These are phyloP conservation scores for Gavialis gangeticus DNA, from an alignment of 2,113 vertebrate species.

Conservation along the genomic window DNA sequence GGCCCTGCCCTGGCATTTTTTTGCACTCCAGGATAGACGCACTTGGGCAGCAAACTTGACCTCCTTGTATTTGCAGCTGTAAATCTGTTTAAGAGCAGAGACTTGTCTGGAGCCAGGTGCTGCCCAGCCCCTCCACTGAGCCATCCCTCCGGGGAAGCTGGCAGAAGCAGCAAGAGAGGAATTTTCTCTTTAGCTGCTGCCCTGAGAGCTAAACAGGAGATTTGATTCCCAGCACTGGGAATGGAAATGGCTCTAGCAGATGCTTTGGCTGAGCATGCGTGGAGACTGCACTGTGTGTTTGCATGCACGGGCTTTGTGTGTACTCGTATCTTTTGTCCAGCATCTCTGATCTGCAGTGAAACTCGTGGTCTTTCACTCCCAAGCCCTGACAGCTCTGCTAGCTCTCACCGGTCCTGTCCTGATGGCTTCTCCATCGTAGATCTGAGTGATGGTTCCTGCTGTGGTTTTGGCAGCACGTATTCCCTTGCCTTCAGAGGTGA, in stretches of 20 bases:
- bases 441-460: not conserved
- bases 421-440: too few species aligned
- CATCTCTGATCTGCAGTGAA: too few species aligned
- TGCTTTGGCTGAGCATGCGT: not conserved
- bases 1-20: not conserved
- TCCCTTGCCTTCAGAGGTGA: not conserved
- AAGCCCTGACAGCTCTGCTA: not conserved
- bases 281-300: fast-evolving
- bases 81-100: fast-evolving
- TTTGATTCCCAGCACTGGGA: not conserved
- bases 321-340: too few species aligned
- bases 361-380: not conserved
- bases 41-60: not conserved
- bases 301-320: not conserved
- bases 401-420: not conserved
- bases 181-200: not conserved
- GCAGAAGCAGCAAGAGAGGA: not conserved
- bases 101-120: not conserved
- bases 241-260: not conserved
- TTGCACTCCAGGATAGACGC: not conserved
- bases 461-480: not conserved
- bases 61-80: not conserved
- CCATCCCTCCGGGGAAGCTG: not conserved
- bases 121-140: not conserved
- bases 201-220: not conserved